Evolutionary conservation across 2,113 vertebrate species (phyloP).

Genomic region (Heteronetta atricapilla): DNA sequence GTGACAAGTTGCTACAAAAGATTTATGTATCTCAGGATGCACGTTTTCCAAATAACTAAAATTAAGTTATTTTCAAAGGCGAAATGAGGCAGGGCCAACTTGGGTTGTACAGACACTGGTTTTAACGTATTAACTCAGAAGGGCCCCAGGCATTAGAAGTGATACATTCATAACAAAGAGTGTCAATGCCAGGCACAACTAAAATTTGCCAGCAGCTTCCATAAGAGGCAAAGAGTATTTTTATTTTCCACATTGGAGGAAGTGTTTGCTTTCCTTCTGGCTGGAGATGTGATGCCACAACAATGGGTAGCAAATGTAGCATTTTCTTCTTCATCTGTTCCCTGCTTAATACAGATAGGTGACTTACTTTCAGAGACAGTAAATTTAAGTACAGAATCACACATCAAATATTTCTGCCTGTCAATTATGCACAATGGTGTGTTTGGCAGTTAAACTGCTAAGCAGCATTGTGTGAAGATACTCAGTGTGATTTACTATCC

Average conservation of each 20-base stretch:
- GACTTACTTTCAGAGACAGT: background rate
- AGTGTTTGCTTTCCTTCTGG: conserved; percentile 5
- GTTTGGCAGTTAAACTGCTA: conserved; percentile 26
- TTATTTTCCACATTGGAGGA: background rate
- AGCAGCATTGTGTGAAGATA: conserved; percentile 3
- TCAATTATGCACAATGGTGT: background rate
- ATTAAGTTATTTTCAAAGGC: background rate
- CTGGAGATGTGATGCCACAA: background rate
- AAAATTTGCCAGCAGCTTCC: background rate
- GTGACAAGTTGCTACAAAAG: background rate
- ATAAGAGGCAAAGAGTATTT: background rate
- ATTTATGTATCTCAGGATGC: background rate
- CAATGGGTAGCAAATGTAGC: background rate
- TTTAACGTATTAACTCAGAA: background rate
- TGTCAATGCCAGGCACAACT: background rate
- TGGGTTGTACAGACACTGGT: background rate
- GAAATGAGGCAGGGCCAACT: background rate
- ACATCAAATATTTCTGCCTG: background rate
- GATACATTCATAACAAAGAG: background rate
- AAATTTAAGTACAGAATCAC: conserved; percentile 20
- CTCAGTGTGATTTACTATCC: conserved; percentile 41
- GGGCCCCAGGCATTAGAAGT: background rate
- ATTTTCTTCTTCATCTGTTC: background rate
- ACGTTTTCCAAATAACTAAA: background rate
- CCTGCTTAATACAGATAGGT: background rate